Base-by-base conservation (phyloP, 2,797 vertebrate species). In the Kryptopterus vitreolus region DNA sequence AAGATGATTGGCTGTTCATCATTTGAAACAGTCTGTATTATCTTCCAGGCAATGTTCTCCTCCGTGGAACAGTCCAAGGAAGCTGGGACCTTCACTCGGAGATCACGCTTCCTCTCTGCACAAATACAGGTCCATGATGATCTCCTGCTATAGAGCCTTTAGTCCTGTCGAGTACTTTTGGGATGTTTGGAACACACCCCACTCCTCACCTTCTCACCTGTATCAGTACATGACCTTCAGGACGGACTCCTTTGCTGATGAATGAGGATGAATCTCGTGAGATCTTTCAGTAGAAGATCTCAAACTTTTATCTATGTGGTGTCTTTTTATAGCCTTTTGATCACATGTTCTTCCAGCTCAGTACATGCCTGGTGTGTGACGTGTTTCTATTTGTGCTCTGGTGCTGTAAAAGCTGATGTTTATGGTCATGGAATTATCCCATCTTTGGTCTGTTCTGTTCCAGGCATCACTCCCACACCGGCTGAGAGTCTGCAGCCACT, bases 391-490 rank as follows among this genome's bases (percentile, higher is more conserved):
- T 53, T 53, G 22, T 24, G n/a, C 55, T 6, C 52, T 53, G 52
- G 22, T 20, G 52, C 22, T 57, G 24, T 2, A 55, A 55, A 29
- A 26, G 12, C 16, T 62, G 0, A 18, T 62, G 61, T 35, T 35
- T 63, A 22, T 24, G 11, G 3, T 35, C 62, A 22, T 35, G 59
- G 3, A 38, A 66, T 2, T 10, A 15, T 11, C 65, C 2, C 8
- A 15, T 4, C 3, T 13, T 24, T 10, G 33, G n/a, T 80, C 0
- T 78, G 65, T 78, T 81, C 12, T 83, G 71, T 81, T 26, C 7
- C 61, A 79, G 77, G 52, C 24, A 71, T 79, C 77, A 18, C 63
- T 18, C 53, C 74, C 18, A 72, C 76, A 6, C 65, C 76, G 31
- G 52, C 77, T 35, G 80, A 77, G 53, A 59, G 26, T 11, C 80